phyloP scores from a whole-genome alignment of 2,888 invertebrate genomes.

The Campoplex nolae region DNA sequence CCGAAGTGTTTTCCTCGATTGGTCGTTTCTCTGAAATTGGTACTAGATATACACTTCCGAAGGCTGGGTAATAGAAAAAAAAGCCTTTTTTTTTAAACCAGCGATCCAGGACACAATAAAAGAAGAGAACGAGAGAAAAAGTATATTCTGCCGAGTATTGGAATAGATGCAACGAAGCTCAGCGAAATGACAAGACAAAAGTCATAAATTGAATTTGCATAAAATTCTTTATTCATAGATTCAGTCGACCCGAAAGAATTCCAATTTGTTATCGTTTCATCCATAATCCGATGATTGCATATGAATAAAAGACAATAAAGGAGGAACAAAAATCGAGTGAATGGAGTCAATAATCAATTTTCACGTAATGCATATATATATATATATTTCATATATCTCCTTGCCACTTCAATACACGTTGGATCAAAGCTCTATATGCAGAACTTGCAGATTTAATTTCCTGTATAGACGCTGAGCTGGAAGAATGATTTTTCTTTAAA shows the following conservation, averaged over 20 bases:
- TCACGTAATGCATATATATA: not conserved
- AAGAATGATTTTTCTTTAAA: not conserved
- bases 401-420: not conserved
- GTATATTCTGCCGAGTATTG: slow-evolving; percentile 1
- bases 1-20: slow-evolving; percentile 42
- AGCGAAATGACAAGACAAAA: slow-evolving; percentile 44
- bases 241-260: slow-evolving; percentile 53
- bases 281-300: slow-evolving; percentile 63
- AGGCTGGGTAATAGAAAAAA: slow-evolving; percentile 56
- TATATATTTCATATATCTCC: slow-evolving; percentile 1
- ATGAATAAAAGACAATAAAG: slow-evolving; percentile 54
- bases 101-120: slow-evolving; percentile 34
- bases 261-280: slow-evolving; percentile 63
- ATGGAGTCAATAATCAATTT: slow-evolving; percentile 44
- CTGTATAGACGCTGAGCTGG: not conserved
- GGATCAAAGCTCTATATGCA: not conserved
- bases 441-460: slow-evolving; percentile 4
- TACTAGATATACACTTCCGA: slow-evolving; percentile 47
- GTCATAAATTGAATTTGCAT: slow-evolving; percentile 60
- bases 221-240: slow-evolving; percentile 62
- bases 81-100: slow-evolving; percentile 1
- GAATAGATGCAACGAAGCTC: slow-evolving; percentile 25
- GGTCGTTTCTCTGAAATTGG: slow-evolving; percentile 53
- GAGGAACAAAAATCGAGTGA: slow-evolving; percentile 27
- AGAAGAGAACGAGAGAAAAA: slow-evolving; percentile 11